Evolutionary conservation across 1,140 invertebrate species (phyloP), one percentile per base, ranked within the genome.

Genomic region (Frieseomelitta varia): DNA sequence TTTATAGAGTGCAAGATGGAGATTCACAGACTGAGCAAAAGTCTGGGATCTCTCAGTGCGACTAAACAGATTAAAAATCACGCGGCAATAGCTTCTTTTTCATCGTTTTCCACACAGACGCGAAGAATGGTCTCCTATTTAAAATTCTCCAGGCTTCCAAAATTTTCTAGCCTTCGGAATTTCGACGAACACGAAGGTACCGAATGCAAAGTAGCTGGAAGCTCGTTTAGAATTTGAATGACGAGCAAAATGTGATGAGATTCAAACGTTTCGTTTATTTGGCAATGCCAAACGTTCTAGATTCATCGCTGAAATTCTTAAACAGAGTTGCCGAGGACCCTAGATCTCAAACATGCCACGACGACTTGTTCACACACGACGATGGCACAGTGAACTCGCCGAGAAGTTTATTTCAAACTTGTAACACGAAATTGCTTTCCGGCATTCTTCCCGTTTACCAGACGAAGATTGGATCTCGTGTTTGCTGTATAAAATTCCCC

Each of bases 1-100:
- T 79, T 79, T 79, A 79, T 79, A 79, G 78, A 79, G 63, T 56
- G 30, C 65, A 71, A 71, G 69, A 79, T 39, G 53, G 67, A 53
- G 53, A 79, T 47, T 34, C 53, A 51, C 24, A 34, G 65, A 30
- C 10, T 21, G 65, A 14, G 39, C 53, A 55, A 79, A 21, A 53
- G 78, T 56, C 78, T 79, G 63, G 30, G 69, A 39, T 47, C n/a
- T 30, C 61, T 78, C 39, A 30, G 34, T 51, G 58, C 47, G 24
- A 21, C 58, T 63, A 51, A 78, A 78, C 76, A 30, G 47, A 53
- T 47, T 15, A 61, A 67, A n/a, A 65, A 30, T 78, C 61, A 58
- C 39, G 14, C 24, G 69, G 24, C 69, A 51, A 51, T 58, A 21
- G 39, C 55, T 75, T 55, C 39, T 75, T 55, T 30, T 34, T 58